Evolutionary conservation across 2,113 vertebrate species (phyloP).

Genomic region (Pomatostomus ruficeps): DNA sequence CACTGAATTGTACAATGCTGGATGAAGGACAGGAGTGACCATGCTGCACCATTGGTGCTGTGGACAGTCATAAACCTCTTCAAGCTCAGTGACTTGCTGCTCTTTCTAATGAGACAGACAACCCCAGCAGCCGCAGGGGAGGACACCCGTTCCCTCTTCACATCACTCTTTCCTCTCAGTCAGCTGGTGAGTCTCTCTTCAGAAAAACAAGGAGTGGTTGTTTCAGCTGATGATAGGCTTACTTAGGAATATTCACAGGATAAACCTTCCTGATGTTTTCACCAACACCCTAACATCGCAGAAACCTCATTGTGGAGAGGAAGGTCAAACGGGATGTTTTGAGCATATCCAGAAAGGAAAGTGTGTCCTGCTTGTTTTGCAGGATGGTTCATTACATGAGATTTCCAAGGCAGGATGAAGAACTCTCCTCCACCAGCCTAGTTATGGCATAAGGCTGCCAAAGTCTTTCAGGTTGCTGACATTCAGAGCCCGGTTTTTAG

Average conservation of each 20-base stretch:
- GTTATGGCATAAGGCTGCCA: neutral
- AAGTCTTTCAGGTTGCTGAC: neutral
- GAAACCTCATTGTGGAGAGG: neutral
- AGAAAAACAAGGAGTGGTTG: neutral
- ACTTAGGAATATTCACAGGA: neutral
- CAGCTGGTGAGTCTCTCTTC: neutral
- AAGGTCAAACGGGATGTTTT: neutral
- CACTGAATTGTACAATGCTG: neutral
- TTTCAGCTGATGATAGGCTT: neutral
- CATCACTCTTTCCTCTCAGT: neutral
- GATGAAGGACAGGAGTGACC: neutral
- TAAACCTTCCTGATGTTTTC: neutral
- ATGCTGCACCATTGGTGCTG: neutral
- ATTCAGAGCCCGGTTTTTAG: neutral
- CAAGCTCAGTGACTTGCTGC: neutral
- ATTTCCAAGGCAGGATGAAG: neutral
- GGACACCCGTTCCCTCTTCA: neutral
- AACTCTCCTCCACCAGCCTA: neutral
- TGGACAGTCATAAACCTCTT: neutral
- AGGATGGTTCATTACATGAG: neutral
- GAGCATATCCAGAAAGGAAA: neutral
- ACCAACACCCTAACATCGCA: neutral
- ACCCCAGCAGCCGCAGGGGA: fast-evolving
- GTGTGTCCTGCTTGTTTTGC: neutral
- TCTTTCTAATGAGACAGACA: neutral